Conservation (phyloP, 2,113 vertebrate species). For the Eleginops maclovinus region DNA sequence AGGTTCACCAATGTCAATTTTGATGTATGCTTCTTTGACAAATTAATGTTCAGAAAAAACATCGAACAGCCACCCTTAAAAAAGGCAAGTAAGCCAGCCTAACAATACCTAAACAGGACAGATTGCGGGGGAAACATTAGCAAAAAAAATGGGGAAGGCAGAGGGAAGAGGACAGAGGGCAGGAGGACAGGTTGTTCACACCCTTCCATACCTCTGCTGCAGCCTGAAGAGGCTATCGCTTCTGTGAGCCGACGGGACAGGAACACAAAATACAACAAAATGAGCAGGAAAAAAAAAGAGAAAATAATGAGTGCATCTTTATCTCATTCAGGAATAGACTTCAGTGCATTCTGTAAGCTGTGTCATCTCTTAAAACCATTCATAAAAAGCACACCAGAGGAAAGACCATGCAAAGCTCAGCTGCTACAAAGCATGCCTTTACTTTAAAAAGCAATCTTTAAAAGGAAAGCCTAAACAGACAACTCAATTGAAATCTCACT, state of each 20-base stretch:
- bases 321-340: conserved; percentile 30
- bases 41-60: not conserved
- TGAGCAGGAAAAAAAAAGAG: conserved; percentile 46
- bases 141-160: conserved; percentile 23
- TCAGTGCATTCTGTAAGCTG: conserved; percentile 23
- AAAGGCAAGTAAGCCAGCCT: conserved; percentile 1
- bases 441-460: conserved; percentile 43
- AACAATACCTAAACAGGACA: conserved; percentile 17
- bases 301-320: conserved; percentile 62
- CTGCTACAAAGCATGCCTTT: conserved; percentile 56
- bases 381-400: conserved; percentile 39
- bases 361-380: conserved; percentile 33
- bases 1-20: not conserved
- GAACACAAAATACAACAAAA: conserved; percentile 65
- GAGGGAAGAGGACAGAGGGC: conserved; percentile 32
- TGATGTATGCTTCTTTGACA: not conserved
- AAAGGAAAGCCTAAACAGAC: not conserved
- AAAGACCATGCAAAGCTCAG: conserved; percentile 64
- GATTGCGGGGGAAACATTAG: conserved; percentile 11
- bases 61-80: not conserved
- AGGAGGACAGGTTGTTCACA: conserved; percentile 59
- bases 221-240: conserved; percentile 74
- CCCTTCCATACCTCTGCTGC: conserved; percentile 78
- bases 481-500: not conserved
- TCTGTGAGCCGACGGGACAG: conserved; percentile 69